Evolutionary conservation across 2,888 invertebrate species (phyloP).

Genomic region (Idaea aversata): DNA sequence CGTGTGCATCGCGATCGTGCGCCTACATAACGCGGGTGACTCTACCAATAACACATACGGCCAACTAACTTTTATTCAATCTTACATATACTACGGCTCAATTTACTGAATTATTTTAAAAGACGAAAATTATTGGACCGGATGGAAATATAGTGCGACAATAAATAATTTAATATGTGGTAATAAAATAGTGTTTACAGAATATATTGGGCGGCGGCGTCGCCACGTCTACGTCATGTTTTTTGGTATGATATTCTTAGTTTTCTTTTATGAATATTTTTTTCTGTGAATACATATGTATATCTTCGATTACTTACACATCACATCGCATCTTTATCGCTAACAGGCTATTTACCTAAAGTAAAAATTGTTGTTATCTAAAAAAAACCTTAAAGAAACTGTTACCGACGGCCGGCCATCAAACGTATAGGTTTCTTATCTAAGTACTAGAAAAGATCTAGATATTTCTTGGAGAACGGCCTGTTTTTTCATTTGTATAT

Average conservation of each 20-base stretch:
- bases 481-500: too few relatives aligned
- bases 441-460: background rate
- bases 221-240: slow-evolving; percentile 67
- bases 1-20: slow-evolving; percentile 21
- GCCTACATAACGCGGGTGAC: slow-evolving; percentile 16
- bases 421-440: background rate
- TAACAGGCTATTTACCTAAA: too few relatives aligned
- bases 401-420: background rate
- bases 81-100: slow-evolving; percentile 14
- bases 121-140: slow-evolving; percentile 30
- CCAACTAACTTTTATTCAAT: slow-evolving; percentile 17
- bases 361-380: background rate
- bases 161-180: slow-evolving; percentile 67
- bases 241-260: slow-evolving; percentile 54
- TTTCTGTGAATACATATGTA: background rate
- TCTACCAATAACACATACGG: background rate
- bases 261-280: slow-evolving; percentile 8
- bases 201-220: slow-evolving; percentile 62
- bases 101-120: slow-evolving; percentile 25
- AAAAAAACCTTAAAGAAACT: background rate
- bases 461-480: background rate
- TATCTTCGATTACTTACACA: background rate
- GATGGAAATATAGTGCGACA: slow-evolving; percentile 43
- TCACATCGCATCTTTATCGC: too few relatives aligned
- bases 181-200: slow-evolving; percentile 60